Evolutionary conservation across 2,797 vertebrate genomes (phyloP), one percentile per base, ranked within the genome.

Genomic region (Cryptoblepharus egeriae): DNA sequence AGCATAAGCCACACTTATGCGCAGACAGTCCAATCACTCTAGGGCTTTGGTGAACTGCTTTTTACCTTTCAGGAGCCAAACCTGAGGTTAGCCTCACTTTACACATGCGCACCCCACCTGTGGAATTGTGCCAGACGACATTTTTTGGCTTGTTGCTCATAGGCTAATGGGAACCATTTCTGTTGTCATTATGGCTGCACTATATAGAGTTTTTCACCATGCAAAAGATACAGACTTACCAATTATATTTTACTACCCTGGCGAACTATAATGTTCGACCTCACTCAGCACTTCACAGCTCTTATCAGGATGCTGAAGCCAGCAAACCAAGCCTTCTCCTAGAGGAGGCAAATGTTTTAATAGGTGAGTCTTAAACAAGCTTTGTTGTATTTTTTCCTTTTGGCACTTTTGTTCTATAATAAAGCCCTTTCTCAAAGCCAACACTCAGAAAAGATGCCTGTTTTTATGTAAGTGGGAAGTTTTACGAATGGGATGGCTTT

Each of bases 401-500:
- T 22, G n/a, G 18, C 55, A 13, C 61, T 37, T 52, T 0, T 0
- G 30, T 18, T 79, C 49, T 60, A 52, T 45, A 88, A 86, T 75
- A 45, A 64, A 55, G 20, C 60, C 57, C 16, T 49, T 26, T 70
- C 78, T 55, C 79, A n/a, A 49, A 70, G 35, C 42, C 79, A 30
- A 76, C 24, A 49, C 71, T 64, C 79, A 87, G 42, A 13, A 69
- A 13, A 63, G 78, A 12, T 52, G 10, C 35, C 0, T 2, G 28
- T 24, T 82, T 87, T 67, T 86, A 85, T 81, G 15, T 58, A 57
- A 75, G 61, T 3, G 85, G 88, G 82, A 71, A 75, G 84, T 90
- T 83, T 77, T 20, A 26, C 26, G 49, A 70, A 65, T 70, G 88
- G 2, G 60, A 55, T 81, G 39, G 60, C 39, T 42, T 16, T 18